Evolutionary conservation across 1,140 invertebrate species (phyloP), one percentile per base, ranked within the genome.

Genomic region (Drosophila cardini): DNA sequence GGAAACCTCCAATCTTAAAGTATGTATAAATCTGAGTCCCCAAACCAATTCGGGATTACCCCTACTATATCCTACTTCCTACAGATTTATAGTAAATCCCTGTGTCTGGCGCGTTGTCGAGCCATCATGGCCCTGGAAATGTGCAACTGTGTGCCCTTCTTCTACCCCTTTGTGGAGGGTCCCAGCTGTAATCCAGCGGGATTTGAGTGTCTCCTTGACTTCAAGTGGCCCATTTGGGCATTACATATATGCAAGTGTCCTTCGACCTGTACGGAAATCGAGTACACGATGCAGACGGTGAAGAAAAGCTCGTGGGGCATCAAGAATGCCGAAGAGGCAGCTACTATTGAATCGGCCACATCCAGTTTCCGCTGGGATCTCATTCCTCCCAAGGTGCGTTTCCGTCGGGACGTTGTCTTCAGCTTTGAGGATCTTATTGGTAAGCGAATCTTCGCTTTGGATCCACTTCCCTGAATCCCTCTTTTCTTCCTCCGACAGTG

Each of bases 391-490:
- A 92, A 92, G 42, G 82, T 92, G 1, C 76, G 92, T 1, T 72
- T 92, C 30, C 74, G 92, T 8, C 71, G 92, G 2, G 92, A 93
- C 71, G 86, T 93, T 8, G 78, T 93, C 0, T 93, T 92, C 26
- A 92, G 92, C 36, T 91, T 92, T 65, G 92, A 91, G 45, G 92
- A 93, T 74, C 77, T 92, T 11, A 74, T 92, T 9, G 91, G 91
- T 91, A 46, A 45, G 61, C 6, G 6, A 18, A 46, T 32, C 3
- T 15, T 9, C 9, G 5, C n/a, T 26, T 26, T 26, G 4, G 2
- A 26, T 16, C 4, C 0, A 9, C 2, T 42, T n/a, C n/a, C n/a
- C n/a, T n/a, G n/a, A n/a, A n/a, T n/a, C n/a, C n/a, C 0, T 15
- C 4, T 9, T 50, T 6, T 7, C 7, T 0, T 38, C 1, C 48